Conservation (phyloP, 1,140 invertebrate species). For the Odontomachus brunneus region DNA sequence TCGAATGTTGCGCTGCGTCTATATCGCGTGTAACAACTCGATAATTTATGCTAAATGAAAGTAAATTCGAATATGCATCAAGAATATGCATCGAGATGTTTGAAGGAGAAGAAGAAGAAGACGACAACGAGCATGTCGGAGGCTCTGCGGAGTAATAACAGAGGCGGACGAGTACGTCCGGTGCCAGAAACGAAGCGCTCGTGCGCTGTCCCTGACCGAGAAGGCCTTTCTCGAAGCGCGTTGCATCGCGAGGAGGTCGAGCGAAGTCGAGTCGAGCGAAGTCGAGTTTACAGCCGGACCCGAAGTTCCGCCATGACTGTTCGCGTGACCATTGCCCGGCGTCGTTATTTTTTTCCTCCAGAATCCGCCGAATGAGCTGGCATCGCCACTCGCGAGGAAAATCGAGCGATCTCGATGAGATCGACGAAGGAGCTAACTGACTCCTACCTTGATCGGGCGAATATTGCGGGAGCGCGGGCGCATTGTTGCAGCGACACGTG, state of each 20-base stretch:
- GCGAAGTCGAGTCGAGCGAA: conserved; percentile 50
- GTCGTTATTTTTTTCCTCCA: too few species aligned
- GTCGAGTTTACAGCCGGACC: conserved; percentile 22
- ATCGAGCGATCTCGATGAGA: not conserved
- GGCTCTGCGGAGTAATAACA: conserved; percentile 28
- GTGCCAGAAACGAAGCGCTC: conserved; percentile 37
- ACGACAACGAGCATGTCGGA: not conserved
- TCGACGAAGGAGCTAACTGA: not conserved
- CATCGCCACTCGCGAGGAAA: not conserved
- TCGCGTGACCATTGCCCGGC: too few species aligned
- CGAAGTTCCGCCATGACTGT: conserved; percentile 21
- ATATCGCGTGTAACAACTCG: not conserved
- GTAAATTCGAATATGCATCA: too few species aligned
- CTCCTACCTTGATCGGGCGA: not conserved
- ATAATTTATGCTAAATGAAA: not conserved
- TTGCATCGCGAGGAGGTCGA: conserved; percentile 45
- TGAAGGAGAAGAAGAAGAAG: not conserved
- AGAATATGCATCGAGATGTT: too few species aligned
- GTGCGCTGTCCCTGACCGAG: conserved; percentile 42
- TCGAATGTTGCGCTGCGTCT: not conserved
- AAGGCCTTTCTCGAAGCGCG: conserved; percentile 48
- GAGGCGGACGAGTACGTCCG: conserved; percentile 4
- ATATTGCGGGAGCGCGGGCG: not conserved
- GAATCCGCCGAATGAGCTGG: not conserved
- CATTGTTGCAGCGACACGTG: conserved; percentile 16